Base-by-base conservation (phyloP, 2,113 vertebrate genomes). In the Zosterops japonicus region DNA sequence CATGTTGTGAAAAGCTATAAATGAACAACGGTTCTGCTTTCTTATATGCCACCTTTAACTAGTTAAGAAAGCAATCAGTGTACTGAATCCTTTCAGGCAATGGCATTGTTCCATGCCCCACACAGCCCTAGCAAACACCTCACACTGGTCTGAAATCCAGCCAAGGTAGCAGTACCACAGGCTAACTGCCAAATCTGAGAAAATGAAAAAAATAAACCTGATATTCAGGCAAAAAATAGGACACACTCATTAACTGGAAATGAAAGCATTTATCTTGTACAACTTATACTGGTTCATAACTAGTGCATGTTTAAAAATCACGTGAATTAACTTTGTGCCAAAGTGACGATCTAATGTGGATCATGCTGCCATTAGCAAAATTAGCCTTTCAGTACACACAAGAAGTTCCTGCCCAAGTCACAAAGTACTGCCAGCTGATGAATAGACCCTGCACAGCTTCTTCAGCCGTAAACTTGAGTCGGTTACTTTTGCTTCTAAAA, bases 141-240 rank as follows among this genome's bases (percentile, higher is more conserved):
- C 68, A 9, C 39, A 24, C 12, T 92, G 88, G 14, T 71, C 72
- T 94, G 89, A 87, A 92, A 55, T 22, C 33, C 16, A 83, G 94
- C 83, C 94, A 96, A 83, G 82, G 93, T 25, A 84, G 84, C 79
- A 83, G 56, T 31, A 68, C 75, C 57, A 29, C 4, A 59, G 96
- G 86, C 89, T 88, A 68, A 56, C 64, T 57, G 94, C 88, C 96
- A 95, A 93, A 87, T 64, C 60, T 55, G 79, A 92, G 67, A 95
- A 89, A 31, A 92, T 6, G 41, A 74, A 89, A 85, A 87, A 85
- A 84, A 95, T 31, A 91, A 92, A 79, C 72, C 24, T 41, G 55
- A 85, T 94, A 76, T 44, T 56, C 64, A 71, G 83, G 74, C 59
- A 87, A 94, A 93, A 83, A 89, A 61, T 12, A 12, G 47, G 79